Evolutionary conservation across 1,140 invertebrate species (phyloP), one percentile per base, ranked within the genome.

Genomic region (Papilio machaon): DNA sequence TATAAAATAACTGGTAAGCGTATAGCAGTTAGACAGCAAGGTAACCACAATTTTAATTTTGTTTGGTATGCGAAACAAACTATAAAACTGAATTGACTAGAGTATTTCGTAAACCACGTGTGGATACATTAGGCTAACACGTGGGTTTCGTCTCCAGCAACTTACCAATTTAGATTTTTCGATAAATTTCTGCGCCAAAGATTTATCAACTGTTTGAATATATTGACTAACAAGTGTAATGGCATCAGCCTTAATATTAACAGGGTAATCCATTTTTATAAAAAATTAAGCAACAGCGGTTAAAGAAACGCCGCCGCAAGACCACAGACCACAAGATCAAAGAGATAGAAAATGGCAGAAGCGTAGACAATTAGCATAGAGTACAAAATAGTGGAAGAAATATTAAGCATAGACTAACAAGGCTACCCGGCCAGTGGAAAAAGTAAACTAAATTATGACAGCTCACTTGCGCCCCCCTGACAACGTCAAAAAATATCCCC

Each of bases 141-240:
- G 87, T 88, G 85, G 83, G 89, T 90, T 82, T 81, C 79, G 58
- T 83, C 78, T 47, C 75, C 19, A 13, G 15, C 13, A 60, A 91
- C 92, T 92, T 84, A 94, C 92, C 87, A 91, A 87, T 89, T 94
- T 92, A 8, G 91, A 90, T 82, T 89, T 90, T 80, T 87, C 84
- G 60, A 85, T 81, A 82, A 93, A 91, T 49, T 91, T 79, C 79
- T 90, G 85, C n/a, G 91, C 91, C 8, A 93, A 67, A 17, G 88
- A 82, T 88, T 93, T 94, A 80, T 93, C 88, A 91, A 43, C 38
- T 43, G 38, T 43, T 43, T 43, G 38, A 7, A 43, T 43, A 43
- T 6, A 43, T 7, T 43, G 38, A 43, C 38, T 43, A 43, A 43
- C 38, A 43, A 43, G 38, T 43, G 38, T 43, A 43, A 43, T 43